Percentiles rank a stretch among this genome's conserved stretches.
phyloP scores from a whole-genome alignment of 2,888 invertebrate genomes.

The Caradrina clavipalpis region DNA sequence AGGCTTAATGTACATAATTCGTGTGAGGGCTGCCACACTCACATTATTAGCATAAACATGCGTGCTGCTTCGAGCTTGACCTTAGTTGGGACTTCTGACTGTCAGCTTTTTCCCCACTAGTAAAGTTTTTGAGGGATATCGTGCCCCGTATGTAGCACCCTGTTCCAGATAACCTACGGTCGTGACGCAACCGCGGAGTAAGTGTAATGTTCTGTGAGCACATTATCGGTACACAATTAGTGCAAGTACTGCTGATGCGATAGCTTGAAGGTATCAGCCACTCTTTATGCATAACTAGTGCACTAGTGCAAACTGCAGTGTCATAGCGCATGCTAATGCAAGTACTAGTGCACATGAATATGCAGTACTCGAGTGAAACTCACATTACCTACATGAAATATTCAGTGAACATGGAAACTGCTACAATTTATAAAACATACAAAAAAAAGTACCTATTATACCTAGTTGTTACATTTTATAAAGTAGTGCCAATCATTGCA shows the following conservation, averaged over 20 bases:
- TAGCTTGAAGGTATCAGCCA: constrained; percentile 12
- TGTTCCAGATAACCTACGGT: not conserved
- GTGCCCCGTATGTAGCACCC: not conserved
- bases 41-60: no score
- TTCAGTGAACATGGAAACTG: not conserved
- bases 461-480: no score
- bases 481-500: no score
- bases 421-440: not conserved
- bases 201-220: not conserved
- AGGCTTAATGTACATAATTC: not conserved
- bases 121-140: not conserved
- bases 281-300: constrained; percentile 33
- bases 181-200: not conserved
- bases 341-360: constrained; percentile 15
- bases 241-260: not conserved
- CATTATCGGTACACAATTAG: not conserved
- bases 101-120: no score
- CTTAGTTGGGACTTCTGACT: no score
- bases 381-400: constrained; percentile 1
- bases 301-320: constrained; percentile 39
- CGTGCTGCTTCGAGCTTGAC: not conserved
- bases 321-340: constrained; percentile 41
- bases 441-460: not conserved
- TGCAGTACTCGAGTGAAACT: constrained; percentile 18
- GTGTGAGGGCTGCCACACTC: not conserved